Evolutionary conservation across 2,888 invertebrate genomes (phyloP), one percentile per base, ranked within the genome.

Genomic region (Eupithecia insigniata): DNA sequence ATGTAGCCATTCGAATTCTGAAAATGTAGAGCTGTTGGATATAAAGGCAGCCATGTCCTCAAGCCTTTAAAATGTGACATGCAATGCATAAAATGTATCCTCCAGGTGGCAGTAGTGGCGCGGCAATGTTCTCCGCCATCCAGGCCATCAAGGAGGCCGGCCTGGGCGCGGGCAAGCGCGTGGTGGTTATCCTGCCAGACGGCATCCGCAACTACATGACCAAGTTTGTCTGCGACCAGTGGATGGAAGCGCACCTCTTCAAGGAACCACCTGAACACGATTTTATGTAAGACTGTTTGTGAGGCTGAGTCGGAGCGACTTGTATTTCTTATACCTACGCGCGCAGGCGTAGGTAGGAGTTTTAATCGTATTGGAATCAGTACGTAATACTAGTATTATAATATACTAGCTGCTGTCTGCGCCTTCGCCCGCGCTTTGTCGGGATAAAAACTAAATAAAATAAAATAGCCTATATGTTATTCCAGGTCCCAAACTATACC

Each of bases 131-230:
- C 74, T 96, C 95, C 58, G 98, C 98, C 1, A 81, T 98, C 30
- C 89, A 96, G 86, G 94, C 95, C 0, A 97, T 97, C 0, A 96
- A 96, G 82, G 95, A 95, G 30, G 89, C 98, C 60, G 96, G 97
- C 4, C 73, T 87, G 73, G 96, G 96, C 80, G 97, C 96, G 0
- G 97, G 98, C 87, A 92, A 92, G 66, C 96, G 98, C 83, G 98
- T 99, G 1, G 97, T 99, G 0, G 88, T 99, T 58, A 82, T 89
- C 67, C 91, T 99, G 55, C 98, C 99, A 0, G 99, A 99, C 88
- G 97, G 98, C 67, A 97, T 99, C 78, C 95, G 99, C 76, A 99
- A 99, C 91, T 99, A 99, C 89, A 97, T 99, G 97, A 98, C 98
- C 1, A 99, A 99, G 89, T 98, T 98, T 88, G 96, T 98, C 16